Conservation (phyloP, 2,797 vertebrate species). For the Pagetopsis macropterus region DNA sequence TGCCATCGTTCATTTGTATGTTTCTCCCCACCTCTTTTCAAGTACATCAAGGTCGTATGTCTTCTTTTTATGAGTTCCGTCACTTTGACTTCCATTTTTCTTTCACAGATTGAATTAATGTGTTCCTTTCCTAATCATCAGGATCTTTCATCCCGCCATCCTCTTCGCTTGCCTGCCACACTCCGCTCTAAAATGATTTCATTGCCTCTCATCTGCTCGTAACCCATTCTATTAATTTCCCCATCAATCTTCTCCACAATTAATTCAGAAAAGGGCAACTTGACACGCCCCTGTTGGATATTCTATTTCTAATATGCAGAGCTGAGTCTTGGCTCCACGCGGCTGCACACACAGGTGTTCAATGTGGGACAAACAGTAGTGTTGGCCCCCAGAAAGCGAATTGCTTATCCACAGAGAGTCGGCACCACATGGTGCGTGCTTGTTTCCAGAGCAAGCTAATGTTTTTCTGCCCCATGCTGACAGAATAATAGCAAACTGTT, state of each 20-base stretch:
- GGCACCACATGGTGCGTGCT: slow-evolving; percentile 62
- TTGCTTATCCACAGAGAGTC: slow-evolving; percentile 64
- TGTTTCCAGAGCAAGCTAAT: slow-evolving; percentile 62
- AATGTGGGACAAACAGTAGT: slow-evolving; percentile 58
- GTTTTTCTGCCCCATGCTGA: slow-evolving; percentile 68
- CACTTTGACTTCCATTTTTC: slow-evolving; percentile 33
- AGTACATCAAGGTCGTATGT: background rate
- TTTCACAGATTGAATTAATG: slow-evolving; percentile 46
- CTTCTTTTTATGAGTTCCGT: slow-evolving; percentile 11
- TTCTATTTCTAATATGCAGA: slow-evolving; percentile 48
- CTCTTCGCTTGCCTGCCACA: slow-evolving; percentile 4
- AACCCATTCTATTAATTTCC: slow-evolving; percentile 46
- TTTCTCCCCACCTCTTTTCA: background rate
- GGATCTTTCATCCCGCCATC: slow-evolving; percentile 23
- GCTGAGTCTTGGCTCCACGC: slow-evolving; percentile 42
- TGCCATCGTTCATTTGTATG: slow-evolving; percentile 1
- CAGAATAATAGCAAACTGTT: slow-evolving; percentile 72
- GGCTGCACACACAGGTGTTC: slow-evolving; percentile 65
- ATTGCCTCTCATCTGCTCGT: slow-evolving; percentile 29
- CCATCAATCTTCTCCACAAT: slow-evolving; percentile 46
- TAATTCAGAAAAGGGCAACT: slow-evolving; percentile 60
- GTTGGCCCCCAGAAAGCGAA: slow-evolving; percentile 65
- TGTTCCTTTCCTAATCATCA: slow-evolving; percentile 44
- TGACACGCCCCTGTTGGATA: slow-evolving; percentile 55
- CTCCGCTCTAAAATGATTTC: slow-evolving; percentile 41